These are phyloP conservation scores for Drosophila takahashii DNA, from an alignment of 1,140 invertebrate genomes.

Conservation along the genomic window DNA sequence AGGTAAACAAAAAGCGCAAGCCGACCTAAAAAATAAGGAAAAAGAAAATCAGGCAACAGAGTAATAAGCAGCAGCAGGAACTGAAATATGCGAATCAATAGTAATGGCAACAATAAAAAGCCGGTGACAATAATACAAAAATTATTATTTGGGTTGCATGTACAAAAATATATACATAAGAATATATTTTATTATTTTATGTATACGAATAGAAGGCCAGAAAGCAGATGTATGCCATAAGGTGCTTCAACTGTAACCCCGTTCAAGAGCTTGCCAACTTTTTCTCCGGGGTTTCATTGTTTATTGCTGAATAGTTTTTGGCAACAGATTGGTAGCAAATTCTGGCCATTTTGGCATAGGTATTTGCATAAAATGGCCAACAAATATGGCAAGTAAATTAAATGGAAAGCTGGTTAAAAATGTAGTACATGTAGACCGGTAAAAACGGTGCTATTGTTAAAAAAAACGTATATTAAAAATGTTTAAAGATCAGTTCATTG, in stretches of 20 bases:
- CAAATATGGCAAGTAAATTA: background rate
- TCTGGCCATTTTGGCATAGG: slow-evolving; percentile 1
- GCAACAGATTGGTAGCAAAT: slow-evolving; percentile 18
- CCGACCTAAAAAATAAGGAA: background rate
- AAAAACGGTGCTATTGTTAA: no score
- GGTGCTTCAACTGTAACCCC: slow-evolving; percentile 2
- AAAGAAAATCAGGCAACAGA: slow-evolving; percentile 1
- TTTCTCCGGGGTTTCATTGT: background rate
- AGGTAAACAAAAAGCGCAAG: slow-evolving; percentile 36
- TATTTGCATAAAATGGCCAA: slow-evolving; percentile 5
- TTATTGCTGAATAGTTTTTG: slow-evolving; percentile 24
- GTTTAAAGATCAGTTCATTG: no score
- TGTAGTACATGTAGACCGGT: no score
- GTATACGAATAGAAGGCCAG: background rate
- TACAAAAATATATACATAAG: slow-evolving; percentile 1
- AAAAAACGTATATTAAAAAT: no score
- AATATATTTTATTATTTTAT: slow-evolving; percentile 1
- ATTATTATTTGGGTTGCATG: slow-evolving; percentile 7
- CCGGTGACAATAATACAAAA: slow-evolving; percentile 34
- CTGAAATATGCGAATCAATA: slow-evolving; percentile 9
- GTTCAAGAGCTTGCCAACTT: slow-evolving; percentile 5
- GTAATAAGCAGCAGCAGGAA: slow-evolving; percentile 35
- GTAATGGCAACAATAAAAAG: slow-evolving; percentile 22
- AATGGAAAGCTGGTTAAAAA: background rate
- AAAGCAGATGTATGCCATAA: slow-evolving; percentile 7